A percentile compares a stretch with the other conserved stretches of the same genome.
phyloP scores from a whole-genome alignment of 2,797 vertebrate species.

The Dicrostonyx torquatus region DNA sequence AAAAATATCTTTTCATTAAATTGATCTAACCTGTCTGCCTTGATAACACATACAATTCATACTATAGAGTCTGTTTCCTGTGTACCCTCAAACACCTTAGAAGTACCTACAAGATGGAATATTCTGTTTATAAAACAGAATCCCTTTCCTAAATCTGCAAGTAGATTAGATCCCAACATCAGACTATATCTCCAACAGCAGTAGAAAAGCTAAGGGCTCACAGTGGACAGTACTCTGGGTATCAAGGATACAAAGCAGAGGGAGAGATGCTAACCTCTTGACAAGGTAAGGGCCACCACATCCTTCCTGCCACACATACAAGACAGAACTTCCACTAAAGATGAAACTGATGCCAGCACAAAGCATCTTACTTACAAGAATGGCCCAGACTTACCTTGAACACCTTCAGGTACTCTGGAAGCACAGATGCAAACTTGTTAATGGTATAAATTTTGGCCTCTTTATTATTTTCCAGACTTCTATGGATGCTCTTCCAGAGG shows the following conservation, averaged over 20 bases:
- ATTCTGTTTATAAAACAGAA: not conserved
- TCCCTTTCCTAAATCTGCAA: not conserved
- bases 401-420: conserved; percentile 92
- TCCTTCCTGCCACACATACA: not conserved
- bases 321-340: not conserved
- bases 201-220: not conserved
- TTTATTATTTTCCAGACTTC: conserved; percentile 90
- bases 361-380: not conserved
- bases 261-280: not conserved
- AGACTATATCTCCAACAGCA: not conserved
- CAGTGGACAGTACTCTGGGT: not conserved
- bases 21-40: not conserved
- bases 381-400: conserved; percentile 90
- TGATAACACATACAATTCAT: not conserved
- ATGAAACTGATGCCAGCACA: not conserved
- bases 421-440: conserved; percentile 92
- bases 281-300: not conserved
- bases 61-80: not conserved
- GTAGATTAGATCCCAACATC: not conserved
- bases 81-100: not conserved
- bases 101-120: not conserved
- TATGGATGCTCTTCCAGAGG: conserved; percentile 94
- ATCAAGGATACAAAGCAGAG: not conserved
- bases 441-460: conserved; percentile 90
- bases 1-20: not conserved